phyloP scores from a whole-genome alignment of 1,140 invertebrate genomes.

The Pogonomyrmex californicus region DNA sequence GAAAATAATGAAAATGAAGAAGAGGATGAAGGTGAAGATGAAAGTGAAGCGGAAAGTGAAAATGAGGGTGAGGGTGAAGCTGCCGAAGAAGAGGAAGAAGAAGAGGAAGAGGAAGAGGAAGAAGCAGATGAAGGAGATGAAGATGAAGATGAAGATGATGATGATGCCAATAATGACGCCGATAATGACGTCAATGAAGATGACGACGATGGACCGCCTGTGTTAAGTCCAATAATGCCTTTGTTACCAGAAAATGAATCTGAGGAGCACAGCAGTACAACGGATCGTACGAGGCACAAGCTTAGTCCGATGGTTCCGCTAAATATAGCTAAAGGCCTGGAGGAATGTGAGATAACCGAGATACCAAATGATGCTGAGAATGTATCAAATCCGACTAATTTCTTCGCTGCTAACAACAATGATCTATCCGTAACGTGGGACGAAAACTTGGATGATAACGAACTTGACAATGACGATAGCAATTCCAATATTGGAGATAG shows the following conservation, averaged over 20 bases:
- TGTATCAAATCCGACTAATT: conserved; percentile 54
- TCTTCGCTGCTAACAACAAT: conserved; percentile 39
- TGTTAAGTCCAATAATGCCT: conserved; percentile 84
- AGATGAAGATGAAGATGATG: conserved; percentile 34
- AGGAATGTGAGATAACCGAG: conserved; percentile 60
- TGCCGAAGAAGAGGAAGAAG: conserved; percentile 74
- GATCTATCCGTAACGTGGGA: conserved; percentile 41
- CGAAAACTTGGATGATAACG: conserved; percentile 51
- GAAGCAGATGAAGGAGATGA: conserved; percentile 53
- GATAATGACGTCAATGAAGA: neutral
- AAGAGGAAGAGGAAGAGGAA: conserved; percentile 65
- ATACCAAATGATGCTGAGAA: conserved; percentile 70
- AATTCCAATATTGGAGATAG: conserved; percentile 51
- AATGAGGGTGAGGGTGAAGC: conserved; percentile 69
- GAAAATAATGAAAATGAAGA: conserved; percentile 67
- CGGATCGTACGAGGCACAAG: conserved; percentile 75
- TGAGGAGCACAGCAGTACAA: conserved; percentile 66
- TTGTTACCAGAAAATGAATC: conserved; percentile 70
- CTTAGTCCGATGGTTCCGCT: conserved; percentile 78
- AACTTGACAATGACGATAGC: neutral
- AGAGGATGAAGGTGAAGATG: conserved; percentile 73
- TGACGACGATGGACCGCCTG: conserved; percentile 84
- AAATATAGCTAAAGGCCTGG: conserved; percentile 66
- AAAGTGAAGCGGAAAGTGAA: conserved; percentile 33
- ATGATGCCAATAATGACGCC: neutral